phyloP scores from a whole-genome alignment of 2,888 invertebrate species.

The Amiota mariae region DNA sequence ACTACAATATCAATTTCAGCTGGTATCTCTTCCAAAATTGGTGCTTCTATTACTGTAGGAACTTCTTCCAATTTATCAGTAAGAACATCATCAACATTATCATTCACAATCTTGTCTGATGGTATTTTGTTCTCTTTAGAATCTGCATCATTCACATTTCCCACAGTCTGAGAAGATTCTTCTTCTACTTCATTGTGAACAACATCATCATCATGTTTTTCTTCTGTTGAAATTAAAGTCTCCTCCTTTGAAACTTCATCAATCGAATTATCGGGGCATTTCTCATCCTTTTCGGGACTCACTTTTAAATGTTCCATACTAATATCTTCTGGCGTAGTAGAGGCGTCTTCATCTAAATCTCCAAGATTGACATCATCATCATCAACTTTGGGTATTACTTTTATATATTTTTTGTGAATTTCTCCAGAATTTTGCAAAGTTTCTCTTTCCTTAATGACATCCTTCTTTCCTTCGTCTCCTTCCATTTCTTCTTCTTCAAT shows the following conservation, averaged over 20 bases:
- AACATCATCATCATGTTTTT: not conserved
- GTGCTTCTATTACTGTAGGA: not conserved
- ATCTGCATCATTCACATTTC: too few species aligned
- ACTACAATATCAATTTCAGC: not conserved
- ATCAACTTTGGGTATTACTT: too few species aligned
- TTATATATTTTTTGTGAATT: too few species aligned
- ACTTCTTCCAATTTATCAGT: not conserved
- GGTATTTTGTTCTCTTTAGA: too few species aligned
- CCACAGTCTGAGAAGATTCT: not conserved
- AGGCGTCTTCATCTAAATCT: too few species aligned
- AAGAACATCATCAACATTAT: not conserved
- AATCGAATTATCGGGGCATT: not conserved
- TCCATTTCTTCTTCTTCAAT: too few species aligned
- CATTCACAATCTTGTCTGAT: too few species aligned
- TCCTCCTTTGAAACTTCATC: not conserved
- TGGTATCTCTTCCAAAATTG: not conserved
- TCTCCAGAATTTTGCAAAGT: too few species aligned
- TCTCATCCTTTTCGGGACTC: not conserved
- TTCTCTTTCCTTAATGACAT: too few species aligned
- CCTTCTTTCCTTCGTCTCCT: too few species aligned
- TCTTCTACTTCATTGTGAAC: slow-evolving; percentile 2
- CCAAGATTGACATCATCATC: too few species aligned
- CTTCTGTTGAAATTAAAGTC: not conserved
- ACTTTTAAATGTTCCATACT: not conserved
- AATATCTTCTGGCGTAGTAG: too few species aligned